Evolutionary conservation across 2,888 invertebrate genomes (phyloP).

Genomic region (Diarsia dahlii): DNA sequence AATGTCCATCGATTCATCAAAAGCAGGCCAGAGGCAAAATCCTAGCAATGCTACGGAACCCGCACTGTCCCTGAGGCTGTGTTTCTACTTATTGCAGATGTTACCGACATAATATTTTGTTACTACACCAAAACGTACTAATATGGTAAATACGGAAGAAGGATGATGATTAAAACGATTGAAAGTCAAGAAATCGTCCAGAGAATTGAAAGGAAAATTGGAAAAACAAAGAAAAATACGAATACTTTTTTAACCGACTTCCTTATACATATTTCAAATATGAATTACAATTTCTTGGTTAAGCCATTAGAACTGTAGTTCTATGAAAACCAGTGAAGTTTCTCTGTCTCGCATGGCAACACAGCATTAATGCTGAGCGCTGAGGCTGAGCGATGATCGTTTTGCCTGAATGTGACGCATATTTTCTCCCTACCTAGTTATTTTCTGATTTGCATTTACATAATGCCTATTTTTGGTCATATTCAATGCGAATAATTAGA

Average conservation of each 20-base stretch:
- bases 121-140: slow-evolving; percentile 19
- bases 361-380: too few species aligned
- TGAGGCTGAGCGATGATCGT: background rate
- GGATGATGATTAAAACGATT: too few species aligned
- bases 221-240: too few species aligned
- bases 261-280: too few species aligned
- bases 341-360: background rate
- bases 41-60: slow-evolving; percentile 65
- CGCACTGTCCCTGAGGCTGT: slow-evolving; percentile 59
- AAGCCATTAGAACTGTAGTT: background rate
- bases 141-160: slow-evolving; percentile 13
- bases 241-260: too few species aligned
- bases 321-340: background rate
- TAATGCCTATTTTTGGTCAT: background rate
- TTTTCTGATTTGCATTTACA: background rate
- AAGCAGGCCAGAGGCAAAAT: slow-evolving; percentile 74
- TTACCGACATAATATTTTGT: slow-evolving; percentile 51
- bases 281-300: background rate
- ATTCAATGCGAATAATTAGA: background rate
- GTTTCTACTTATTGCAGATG: slow-evolving; percentile 52
- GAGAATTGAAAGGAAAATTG: too few species aligned
- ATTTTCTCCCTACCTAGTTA: background rate
- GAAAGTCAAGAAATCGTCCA: too few species aligned
- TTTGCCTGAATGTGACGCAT: background rate
- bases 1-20: slow-evolving; percentile 79